These are phyloP conservation scores for Mormyrops attenuatus DNA, from an alignment of 2,797 vertebrate species.

Conservation along the genomic window DNA sequence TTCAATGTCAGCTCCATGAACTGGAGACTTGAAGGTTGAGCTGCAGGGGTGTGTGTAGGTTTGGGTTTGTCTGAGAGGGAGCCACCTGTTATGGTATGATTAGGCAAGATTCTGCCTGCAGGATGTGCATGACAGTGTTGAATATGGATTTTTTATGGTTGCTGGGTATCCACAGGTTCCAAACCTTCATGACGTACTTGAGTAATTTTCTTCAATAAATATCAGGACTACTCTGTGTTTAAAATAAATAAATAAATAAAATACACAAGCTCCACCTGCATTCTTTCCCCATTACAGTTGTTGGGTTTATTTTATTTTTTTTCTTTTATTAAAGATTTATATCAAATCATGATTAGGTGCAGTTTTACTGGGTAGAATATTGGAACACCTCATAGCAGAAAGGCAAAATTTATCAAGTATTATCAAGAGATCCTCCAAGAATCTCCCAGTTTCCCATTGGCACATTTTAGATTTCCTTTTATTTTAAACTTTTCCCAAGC, in stretches of 20 bases:
- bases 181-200: background rate
- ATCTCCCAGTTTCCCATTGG: background rate
- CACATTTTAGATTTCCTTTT: background rate
- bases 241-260: too few relatives aligned
- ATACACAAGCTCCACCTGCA: background rate
- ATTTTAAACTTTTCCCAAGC: background rate
- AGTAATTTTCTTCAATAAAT: background rate
- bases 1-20: background rate
- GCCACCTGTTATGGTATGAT: background rate
- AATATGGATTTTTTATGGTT: background rate
- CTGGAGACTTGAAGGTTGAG: background rate
- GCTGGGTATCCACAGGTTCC: background rate
- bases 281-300: background rate
- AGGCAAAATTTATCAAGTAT: too few relatives aligned
- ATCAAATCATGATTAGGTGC: background rate
- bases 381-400: background rate
- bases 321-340: background rate
- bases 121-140: background rate
- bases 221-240: background rate
- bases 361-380: background rate
- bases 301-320: too few relatives aligned
- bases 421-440: background rate
- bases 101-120: background rate
- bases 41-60: background rate
- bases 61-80: background rate